A percentile compares a stretch with the other conserved stretches of the same genome.
phyloP scores from a whole-genome alignment of 2,113 vertebrate species.

The Muntiacus muntjak region DNA sequence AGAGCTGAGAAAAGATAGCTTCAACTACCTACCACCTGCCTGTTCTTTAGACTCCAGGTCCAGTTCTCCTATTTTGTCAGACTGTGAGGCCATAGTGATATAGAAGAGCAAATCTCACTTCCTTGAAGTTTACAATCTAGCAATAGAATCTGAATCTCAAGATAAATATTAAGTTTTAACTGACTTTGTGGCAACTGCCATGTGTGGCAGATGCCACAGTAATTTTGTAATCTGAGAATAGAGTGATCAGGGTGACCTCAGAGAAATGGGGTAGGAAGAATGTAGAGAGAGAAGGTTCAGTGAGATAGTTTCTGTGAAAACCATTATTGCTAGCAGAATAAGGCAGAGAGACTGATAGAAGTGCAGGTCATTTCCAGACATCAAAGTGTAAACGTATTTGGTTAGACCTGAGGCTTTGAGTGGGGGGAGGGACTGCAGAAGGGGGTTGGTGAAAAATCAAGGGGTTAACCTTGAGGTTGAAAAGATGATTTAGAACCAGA shows the following conservation, averaged over 20 bases:
- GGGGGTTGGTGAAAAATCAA: background rate
- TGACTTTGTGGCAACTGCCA: too few relatives aligned
- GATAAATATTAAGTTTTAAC: background rate
- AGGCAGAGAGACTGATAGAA: background rate
- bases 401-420: background rate
- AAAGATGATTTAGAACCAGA: background rate
- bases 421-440: fast-evolving
- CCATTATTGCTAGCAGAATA: background rate
- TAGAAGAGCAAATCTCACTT: too few relatives aligned
- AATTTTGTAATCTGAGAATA: background rate
- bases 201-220: fast-evolving
- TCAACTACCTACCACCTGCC: fast-evolving
- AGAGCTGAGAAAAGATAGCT: background rate
- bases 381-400: background rate
- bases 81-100: background rate
- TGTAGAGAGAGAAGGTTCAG: fast-evolving
- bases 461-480: background rate
- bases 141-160: background rate
- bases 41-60: too few relatives aligned
- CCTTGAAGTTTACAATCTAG: background rate
- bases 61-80: background rate
- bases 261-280: background rate
- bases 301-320: background rate
- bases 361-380: fast-evolving
- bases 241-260: too few relatives aligned